A percentile compares a stretch with the other conserved stretches of the same genome.
Evolutionary conservation across 2,113 vertebrate genomes (phyloP).

Genomic region (Phalacrocorax aristotelis): DNA sequence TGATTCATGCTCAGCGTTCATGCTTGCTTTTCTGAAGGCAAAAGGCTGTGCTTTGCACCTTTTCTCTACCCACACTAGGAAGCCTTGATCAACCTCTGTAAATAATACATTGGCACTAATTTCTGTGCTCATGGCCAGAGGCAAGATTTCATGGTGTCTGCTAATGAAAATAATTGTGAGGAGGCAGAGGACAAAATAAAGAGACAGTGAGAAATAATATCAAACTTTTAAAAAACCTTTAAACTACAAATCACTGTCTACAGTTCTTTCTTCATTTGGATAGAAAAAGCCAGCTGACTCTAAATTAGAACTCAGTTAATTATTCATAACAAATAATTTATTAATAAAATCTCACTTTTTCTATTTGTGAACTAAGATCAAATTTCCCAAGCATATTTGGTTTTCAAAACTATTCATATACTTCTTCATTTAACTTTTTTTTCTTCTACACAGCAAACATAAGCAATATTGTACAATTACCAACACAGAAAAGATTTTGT

Average conservation of each 20-base stretch:
- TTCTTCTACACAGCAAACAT: neutral
- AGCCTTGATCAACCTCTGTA: neutral
- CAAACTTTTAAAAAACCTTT: neutral
- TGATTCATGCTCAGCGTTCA: neutral
- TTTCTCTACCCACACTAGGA: neutral
- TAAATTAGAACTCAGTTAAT: neutral
- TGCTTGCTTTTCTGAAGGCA: neutral
- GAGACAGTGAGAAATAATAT: neutral
- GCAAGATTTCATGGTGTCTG: neutral
- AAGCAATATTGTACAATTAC: neutral
- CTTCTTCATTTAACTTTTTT: neutral
- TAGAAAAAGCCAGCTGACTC: neutral
- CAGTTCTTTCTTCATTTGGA: neutral
- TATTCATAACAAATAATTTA: neutral
- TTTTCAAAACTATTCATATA: neutral
- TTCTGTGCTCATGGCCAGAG: neutral
- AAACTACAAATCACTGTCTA: neutral
- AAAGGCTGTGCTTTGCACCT: neutral
- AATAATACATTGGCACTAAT: slow-evolving; percentile 10
- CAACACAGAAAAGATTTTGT: neutral
- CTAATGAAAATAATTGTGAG: neutral
- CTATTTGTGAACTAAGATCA: neutral
- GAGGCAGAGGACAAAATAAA: neutral
- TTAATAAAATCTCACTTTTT: neutral
- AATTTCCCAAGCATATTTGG: neutral